phyloP scores from a whole-genome alignment of 1,140 invertebrate genomes.

The Drosophila quadrilineata region DNA sequence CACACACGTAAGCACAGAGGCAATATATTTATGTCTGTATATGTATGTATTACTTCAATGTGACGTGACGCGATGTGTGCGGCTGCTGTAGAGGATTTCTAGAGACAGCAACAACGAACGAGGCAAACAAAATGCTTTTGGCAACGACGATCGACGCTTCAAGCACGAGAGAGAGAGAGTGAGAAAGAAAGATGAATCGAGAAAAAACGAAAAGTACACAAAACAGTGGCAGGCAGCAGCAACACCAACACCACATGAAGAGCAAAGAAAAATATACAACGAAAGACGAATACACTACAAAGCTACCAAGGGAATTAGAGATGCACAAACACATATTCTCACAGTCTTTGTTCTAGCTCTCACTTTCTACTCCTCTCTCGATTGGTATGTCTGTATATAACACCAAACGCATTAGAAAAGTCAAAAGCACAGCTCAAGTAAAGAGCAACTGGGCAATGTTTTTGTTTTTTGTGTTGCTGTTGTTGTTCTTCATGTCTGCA shows the following conservation, averaged over 20 bases:
- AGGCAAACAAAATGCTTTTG: constrained; percentile 43
- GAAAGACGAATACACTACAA: constrained; percentile 17
- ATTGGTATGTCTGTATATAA: neutral
- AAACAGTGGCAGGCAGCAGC: constrained; percentile 10
- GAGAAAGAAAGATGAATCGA: constrained; percentile 10
- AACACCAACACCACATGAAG: constrained; percentile 26
- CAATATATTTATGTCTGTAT: constrained; percentile 9
- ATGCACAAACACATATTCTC: neutral
- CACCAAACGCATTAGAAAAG: constrained; percentile 5
- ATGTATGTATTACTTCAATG: constrained; percentile 25
- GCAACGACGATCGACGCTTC: constrained; percentile 32
- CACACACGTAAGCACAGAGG: constrained; percentile 13
- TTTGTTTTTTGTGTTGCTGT: constrained; percentile 29
- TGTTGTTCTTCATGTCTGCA: neutral
- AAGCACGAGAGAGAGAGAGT: no score
- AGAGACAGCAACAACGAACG: constrained; percentile 17
- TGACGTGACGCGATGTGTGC: constrained; percentile 45
- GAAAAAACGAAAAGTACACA: constrained; percentile 17
- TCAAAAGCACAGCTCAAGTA: constrained; percentile 6
- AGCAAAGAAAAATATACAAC: neutral
- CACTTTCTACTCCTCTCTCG: no score
- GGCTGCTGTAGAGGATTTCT: constrained; percentile 31
- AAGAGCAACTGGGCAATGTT: constrained; percentile 20
- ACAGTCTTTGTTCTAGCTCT: no score
- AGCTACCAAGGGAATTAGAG: no score